Conservation (phyloP, 2,797 vertebrate species). For the Hypotaenidia philippensis region DNA sequence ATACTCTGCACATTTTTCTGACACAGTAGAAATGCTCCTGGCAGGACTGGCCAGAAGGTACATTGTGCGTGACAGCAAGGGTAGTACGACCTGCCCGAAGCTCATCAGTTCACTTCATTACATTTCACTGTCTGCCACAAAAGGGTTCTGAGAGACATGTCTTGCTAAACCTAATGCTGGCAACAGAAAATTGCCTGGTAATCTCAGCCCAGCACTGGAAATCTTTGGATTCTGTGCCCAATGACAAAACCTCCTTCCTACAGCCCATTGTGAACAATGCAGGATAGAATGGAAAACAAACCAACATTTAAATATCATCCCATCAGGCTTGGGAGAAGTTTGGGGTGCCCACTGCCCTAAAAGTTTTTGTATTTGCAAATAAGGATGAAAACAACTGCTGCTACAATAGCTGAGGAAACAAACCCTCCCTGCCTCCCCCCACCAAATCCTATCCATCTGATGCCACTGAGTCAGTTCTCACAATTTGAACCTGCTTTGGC, state of each 20-base stretch:
- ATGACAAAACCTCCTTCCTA: neutral
- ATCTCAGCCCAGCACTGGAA: neutral
- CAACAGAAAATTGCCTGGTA: neutral
- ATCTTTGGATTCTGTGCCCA: neutral
- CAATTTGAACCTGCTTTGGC: too few relatives aligned
- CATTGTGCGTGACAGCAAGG: neutral
- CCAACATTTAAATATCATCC: neutral
- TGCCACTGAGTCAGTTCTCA: neutral
- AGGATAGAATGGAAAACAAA: neutral
- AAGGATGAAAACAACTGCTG: neutral
- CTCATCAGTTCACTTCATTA: neutral
- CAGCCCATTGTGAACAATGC: rapidly evolving
- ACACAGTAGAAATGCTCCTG: neutral
- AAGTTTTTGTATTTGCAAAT: neutral
- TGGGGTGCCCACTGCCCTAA: neutral
- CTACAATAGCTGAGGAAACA: neutral
- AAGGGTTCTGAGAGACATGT: neutral
- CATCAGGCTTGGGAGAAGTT: neutral
- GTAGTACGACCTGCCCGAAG: neutral
- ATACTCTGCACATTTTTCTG: neutral
- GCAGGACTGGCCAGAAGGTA: neutral
- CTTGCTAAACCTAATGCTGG: neutral
- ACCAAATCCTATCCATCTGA: neutral
- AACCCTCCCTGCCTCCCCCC: neutral
- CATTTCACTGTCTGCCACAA: neutral